A percentile compares a stretch with the other conserved stretches of the same genome.
phyloP scores from a whole-genome alignment of 2,888 invertebrate genomes.

The Ennomos quercinarius region DNA sequence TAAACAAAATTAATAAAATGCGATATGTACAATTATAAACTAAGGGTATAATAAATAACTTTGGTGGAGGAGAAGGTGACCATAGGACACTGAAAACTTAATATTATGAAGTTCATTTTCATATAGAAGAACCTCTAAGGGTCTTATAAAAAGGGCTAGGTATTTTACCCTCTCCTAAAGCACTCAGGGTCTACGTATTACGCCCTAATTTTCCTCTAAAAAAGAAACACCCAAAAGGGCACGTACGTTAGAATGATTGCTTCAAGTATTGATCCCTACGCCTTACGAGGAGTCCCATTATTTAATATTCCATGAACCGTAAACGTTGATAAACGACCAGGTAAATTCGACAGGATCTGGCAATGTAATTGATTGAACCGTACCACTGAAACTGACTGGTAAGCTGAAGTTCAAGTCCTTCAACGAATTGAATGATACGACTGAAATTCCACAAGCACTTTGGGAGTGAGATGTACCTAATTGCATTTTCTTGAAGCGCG shows the following conservation, averaged over 20 bases:
- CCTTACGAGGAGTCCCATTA: conserved; percentile 5
- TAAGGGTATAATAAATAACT: too few relatives aligned
- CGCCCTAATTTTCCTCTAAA: conserved; percentile 1
- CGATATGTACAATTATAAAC: too few relatives aligned
- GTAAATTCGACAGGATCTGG: conserved; percentile 8
- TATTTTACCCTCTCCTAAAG: too few relatives aligned
- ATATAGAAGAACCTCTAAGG: too few relatives aligned
- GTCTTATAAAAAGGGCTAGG: too few relatives aligned
- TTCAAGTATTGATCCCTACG: conserved; percentile 10
- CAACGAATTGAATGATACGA: neutral
- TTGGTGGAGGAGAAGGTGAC: too few relatives aligned
- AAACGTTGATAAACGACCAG: conserved; percentile 17
- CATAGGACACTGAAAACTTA: too few relatives aligned
- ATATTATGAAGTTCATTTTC: too few relatives aligned
- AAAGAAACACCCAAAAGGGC: conserved; percentile 8
- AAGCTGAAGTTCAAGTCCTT: neutral
- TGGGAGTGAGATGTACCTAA: too few relatives aligned
- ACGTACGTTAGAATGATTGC: conserved; percentile 15
- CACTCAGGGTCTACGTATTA: neutral
- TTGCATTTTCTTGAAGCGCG: too few relatives aligned
- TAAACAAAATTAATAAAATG: too few relatives aligned
- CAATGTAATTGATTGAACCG: conserved; percentile 11
- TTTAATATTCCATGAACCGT: conserved; percentile 27
- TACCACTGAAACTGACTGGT: conserved; percentile 5
- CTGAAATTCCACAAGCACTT: neutral